These are phyloP conservation scores for Leptoclinus maculatus DNA, from an alignment of 2,797 vertebrate genomes.

Conservation along the genomic window DNA sequence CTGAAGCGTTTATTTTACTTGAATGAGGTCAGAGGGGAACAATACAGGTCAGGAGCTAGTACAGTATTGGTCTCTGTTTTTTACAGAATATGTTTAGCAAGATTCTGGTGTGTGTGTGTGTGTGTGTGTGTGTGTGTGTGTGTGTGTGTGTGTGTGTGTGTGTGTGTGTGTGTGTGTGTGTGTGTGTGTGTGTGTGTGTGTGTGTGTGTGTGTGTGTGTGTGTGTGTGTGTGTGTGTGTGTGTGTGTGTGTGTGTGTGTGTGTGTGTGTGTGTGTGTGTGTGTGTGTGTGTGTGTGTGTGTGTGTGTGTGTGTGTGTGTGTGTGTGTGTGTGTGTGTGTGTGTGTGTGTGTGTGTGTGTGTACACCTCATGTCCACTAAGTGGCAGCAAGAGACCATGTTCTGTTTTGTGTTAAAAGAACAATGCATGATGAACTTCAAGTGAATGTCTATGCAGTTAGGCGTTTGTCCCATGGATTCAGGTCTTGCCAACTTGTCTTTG, in stretches of 20 bases:
- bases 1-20: background rate
- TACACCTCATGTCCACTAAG: slow-evolving; percentile 52
- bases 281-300: background rate
- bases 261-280: slow-evolving; percentile 6
- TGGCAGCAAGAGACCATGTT: slow-evolving; percentile 56
- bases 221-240: slow-evolving; percentile 1
- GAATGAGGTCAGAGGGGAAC: background rate
- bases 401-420: background rate
- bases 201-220: slow-evolving; percentile 4
- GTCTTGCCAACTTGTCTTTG: background rate
- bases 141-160: slow-evolving; percentile 3
- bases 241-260: slow-evolving; percentile 3
- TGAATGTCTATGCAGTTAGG: background rate
- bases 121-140: slow-evolving; percentile 1
- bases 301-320: background rate
- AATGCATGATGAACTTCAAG: background rate
- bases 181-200: slow-evolving; percentile 2
- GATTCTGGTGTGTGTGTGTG: background rate
- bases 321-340: slow-evolving; percentile 2
- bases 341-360: slow-evolving; percentile 3
- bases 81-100: background rate
- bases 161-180: slow-evolving; percentile 4
- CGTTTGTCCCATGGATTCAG: background rate
- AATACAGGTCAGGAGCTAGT: background rate
- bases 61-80: background rate